Percentiles rank a stretch among this genome's conserved stretches.
Evolutionary conservation across 1,140 invertebrate species (phyloP).

Genomic region (Berghia stephanieae): DNA sequence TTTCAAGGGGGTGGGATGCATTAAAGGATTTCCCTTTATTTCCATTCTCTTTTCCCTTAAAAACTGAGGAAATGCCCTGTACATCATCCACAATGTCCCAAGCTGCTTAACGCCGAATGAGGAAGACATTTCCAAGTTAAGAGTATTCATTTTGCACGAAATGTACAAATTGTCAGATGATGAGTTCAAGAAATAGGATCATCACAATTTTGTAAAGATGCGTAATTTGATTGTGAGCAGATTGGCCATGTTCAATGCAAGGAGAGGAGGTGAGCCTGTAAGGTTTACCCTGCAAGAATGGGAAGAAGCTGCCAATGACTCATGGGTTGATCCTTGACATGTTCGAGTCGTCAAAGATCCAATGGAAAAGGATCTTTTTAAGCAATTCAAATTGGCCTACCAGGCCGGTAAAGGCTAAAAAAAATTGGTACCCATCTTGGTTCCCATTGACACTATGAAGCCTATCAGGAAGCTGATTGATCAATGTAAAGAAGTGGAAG

Average conservation of each 20-base stretch:
- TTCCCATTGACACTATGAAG: slow-evolving; percentile 30
- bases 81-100: too few relatives aligned
- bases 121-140: slow-evolving; percentile 5
- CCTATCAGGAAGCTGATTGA: slow-evolving; percentile 26
- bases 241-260: slow-evolving; percentile 38
- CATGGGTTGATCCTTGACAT: slow-evolving; percentile 30
- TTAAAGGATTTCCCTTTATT: too few relatives aligned
- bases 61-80: too few relatives aligned
- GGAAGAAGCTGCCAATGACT: slow-evolving; percentile 30
- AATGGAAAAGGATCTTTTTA: slow-evolving; percentile 19
- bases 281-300: slow-evolving; percentile 30
- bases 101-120: background rate
- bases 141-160: background rate
- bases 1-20: too few relatives aligned
- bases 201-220: slow-evolving; percentile 17
- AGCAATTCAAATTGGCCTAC: slow-evolving; percentile 31
- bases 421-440: slow-evolving; percentile 31
- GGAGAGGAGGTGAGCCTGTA: slow-evolving; percentile 38
- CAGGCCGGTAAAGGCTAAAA: slow-evolving; percentile 28
- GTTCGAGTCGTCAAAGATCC: slow-evolving; percentile 14
- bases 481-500: slow-evolving; percentile 16
- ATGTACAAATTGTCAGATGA: slow-evolving; percentile 19
- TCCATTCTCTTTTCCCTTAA: too few relatives aligned
- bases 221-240: slow-evolving; percentile 34
- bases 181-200: background rate